Base-by-base conservation (phyloP, 2,113 vertebrate genomes). In the Baryphthengus martii region DNA sequence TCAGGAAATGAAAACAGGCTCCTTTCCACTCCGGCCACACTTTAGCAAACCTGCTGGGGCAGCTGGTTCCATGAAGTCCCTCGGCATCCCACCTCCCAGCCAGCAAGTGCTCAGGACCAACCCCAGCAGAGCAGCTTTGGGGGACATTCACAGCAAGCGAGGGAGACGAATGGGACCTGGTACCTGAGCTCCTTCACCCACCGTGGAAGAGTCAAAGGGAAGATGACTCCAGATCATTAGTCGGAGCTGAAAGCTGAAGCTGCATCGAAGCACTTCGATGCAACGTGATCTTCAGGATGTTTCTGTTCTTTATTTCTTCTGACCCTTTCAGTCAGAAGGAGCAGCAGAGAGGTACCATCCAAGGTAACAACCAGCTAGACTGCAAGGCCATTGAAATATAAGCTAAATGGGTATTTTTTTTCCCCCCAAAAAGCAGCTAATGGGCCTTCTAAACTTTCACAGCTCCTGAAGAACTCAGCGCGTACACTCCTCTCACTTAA, bases 131-230 rank as follows among this genome's bases (percentile, higher is more conserved):
- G 25, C 31, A 42, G 31, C 8, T n/a, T 35, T 26, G 4, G 10
- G 28, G 37, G 61, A 17, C 3, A 7, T 1, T 7, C 39, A 15
- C 44, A 28, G 44, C 25, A 39, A 58, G 37, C 1, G 1, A 1
- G 2, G 44, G 14, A 35, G 55, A 59, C 17, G 28, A n/a, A 24
- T 3, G 8, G 23, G 55, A 33, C 55, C 55, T 16, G 40, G 11
- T 21, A 15, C 7, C 17, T 6, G 33, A 83, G 58, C 17, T 47
- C 33, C 28, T 39, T 4, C 20, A 20, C 52, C 70, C 26, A 37
- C 23, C 4, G 2, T 33, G 44, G n/a, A 40, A 26, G 29, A 80
- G 29, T 49, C 70, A 31, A 56, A 52, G 49, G 26, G 65, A 55
- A 62, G 61, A 7, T 16, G 28, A 23, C 16, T 15, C 47, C 17